These are phyloP conservation scores for Campylomormyrus numenius DNA, from an alignment of 2,113 vertebrate genomes.

Conservation along the genomic window DNA sequence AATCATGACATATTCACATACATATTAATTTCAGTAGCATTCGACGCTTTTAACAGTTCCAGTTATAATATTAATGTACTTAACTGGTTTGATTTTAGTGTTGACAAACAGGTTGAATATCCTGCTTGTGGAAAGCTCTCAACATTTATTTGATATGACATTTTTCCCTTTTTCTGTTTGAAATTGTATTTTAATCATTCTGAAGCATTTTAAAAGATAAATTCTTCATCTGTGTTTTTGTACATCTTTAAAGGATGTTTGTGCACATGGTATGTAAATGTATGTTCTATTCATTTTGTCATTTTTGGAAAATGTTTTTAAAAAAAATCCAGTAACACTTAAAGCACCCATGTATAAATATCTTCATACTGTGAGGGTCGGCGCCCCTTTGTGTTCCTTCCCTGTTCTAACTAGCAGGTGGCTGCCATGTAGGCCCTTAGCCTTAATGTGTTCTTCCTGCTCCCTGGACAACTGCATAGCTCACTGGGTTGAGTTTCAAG, in stretches of 20 bases:
- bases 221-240: background rate
- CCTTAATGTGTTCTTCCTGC: too few relatives aligned
- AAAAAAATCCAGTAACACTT: background rate
- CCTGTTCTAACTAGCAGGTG: too few relatives aligned
- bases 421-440: too few relatives aligned
- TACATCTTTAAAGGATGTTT: background rate
- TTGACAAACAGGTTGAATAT: background rate
- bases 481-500: too few relatives aligned
- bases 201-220: background rate
- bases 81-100: background rate
- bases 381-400: too few relatives aligned
- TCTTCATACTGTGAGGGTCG: background rate
- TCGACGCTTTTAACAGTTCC: background rate
- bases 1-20: background rate
- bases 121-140: background rate
- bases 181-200: background rate
- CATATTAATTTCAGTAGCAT: background rate
- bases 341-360: background rate
- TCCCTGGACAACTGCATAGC: too few relatives aligned
- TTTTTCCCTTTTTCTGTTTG: background rate
- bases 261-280: background rate
- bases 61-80: slow-evolving; percentile 1
- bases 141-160: background rate
- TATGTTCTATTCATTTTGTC: background rate
- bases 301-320: background rate